Evolutionary conservation across 2,113 vertebrate genomes (phyloP).

Genomic region (Otolemur garnettii): DNA sequence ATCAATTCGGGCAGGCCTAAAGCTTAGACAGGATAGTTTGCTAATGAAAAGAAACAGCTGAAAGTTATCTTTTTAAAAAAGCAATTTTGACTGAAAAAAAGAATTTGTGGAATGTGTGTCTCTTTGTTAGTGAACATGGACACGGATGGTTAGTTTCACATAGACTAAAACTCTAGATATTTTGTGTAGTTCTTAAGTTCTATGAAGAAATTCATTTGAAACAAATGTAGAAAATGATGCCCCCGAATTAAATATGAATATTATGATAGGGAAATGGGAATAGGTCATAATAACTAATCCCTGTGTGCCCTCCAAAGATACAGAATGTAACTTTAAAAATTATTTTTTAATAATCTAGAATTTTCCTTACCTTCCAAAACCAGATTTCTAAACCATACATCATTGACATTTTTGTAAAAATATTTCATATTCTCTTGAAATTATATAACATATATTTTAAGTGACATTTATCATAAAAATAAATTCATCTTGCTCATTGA

Average conservation of each 20-base stretch:
- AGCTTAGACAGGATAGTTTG: slow-evolving; percentile 25
- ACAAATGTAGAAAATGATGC: slow-evolving; percentile 2
- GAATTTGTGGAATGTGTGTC: slow-evolving; percentile 8
- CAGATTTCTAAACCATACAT: slow-evolving; percentile 1
- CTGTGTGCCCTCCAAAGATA: background rate
- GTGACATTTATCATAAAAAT: background rate
- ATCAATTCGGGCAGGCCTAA: slow-evolving; percentile 16
- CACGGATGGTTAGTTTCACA: slow-evolving; percentile 20
- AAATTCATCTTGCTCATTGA: background rate
- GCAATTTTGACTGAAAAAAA: slow-evolving; percentile 46
- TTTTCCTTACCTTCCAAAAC: slow-evolving; percentile 41
- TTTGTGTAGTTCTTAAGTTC: slow-evolving; percentile 51
- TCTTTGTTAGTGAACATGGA: slow-evolving; percentile 53
- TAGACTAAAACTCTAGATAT: background rate
- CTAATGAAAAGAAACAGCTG: slow-evolving; percentile 39
- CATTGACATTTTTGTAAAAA: background rate
- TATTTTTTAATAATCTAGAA: slow-evolving; percentile 39
- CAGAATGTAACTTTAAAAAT: background rate
- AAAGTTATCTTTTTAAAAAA: slow-evolving; percentile 53
- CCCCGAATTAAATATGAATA: slow-evolving; percentile 9
- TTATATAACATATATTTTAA: slow-evolving; percentile 4
- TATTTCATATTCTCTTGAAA: slow-evolving; percentile 15
- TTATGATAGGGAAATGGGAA: background rate
- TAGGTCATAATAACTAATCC: background rate
- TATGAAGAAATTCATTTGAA: slow-evolving; percentile 56